phyloP scores from a whole-genome alignment of 2,888 invertebrate species.

The Sminthurinus aureus region DNA sequence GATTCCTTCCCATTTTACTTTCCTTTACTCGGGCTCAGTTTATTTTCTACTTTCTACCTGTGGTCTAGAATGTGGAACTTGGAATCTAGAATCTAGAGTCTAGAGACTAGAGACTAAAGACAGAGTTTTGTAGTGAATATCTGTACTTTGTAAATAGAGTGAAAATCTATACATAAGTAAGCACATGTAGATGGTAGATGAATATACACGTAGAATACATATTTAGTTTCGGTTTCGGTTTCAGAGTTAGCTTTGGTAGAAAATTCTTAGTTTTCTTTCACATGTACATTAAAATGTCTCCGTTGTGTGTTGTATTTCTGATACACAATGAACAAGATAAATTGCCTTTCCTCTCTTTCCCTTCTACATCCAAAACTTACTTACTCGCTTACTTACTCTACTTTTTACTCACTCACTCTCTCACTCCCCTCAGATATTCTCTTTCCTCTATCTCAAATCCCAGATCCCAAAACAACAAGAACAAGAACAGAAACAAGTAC shows the following conservation, averaged over 20 bases:
- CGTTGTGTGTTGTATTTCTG: conserved; percentile 41
- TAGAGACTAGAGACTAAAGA: background rate
- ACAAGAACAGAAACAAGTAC: too few relatives aligned
- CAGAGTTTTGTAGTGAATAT: background rate
- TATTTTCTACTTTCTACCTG: background rate
- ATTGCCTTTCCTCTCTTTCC: conserved; percentile 35
- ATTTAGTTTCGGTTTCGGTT: too few relatives aligned
- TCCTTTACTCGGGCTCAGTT: background rate
- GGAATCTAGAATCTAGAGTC: background rate
- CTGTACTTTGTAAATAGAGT: background rate
- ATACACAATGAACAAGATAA: conserved; percentile 47
- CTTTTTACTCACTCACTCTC: background rate
- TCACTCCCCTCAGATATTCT: background rate
- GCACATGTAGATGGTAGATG: background rate
- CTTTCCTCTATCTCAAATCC: conserved; percentile 5
- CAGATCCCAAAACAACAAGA: too few relatives aligned
- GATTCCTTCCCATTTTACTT: background rate
- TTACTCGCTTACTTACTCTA: conserved; percentile 5
- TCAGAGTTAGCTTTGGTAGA: background rate
- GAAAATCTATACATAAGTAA: background rate
- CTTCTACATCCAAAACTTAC: background rate
- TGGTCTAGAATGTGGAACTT: background rate
- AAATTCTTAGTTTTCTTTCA: conserved; percentile 21
- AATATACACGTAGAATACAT: background rate
- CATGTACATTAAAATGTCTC: conserved; percentile 40